Base-by-base conservation (phyloP, 1,140 invertebrate genomes). In the Drosophila lini region DNA sequence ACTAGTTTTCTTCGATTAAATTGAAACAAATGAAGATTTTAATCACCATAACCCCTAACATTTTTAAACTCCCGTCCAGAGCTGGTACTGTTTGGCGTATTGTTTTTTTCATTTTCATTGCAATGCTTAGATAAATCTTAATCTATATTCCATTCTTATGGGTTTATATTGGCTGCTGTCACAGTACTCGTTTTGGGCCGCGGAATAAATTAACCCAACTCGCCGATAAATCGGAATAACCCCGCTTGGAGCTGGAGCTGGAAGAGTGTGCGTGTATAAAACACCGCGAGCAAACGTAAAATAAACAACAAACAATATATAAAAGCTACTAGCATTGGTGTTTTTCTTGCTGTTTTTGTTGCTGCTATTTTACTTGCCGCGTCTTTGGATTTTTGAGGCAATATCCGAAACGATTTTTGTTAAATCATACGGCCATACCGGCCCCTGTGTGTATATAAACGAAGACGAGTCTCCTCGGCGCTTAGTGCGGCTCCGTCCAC, bases 401-500 rank as follows among this genome's bases (percentile, higher is more conserved):
- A 81, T 82, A 78, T 83, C 81, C 83, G 73, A 88, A 78, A 80
- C 84, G 84, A 80, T 74, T 84, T 88, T 81, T 78, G 84, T 88
- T 90, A 88, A 88, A 89, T 80, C 85, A 88, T 90, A 83, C 77
- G 74, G 32, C 50, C 50, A 36, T 36, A 53, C 52, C 32, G 52
- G 25, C 25, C 62, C 81, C 74, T 81, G 85, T 80, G 71, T 80
- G 77, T 89, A 89, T 89, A 89, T 79, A 89, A 89, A 67, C 85
- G 85, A 84, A 90, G 85, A 90, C 85, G 85, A 82, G 78, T 84
- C 84, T 81, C 68, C 78, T 74, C 50, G 67, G 41, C 56, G 81
- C 65, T 89, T 89, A 89, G 84, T 89, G 85, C 85, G 85, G 82
- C 78, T 70, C 63, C 84, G 63, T 90, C 86, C 84, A 90, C 84